These are phyloP conservation scores for Chiloscyllium punctatum DNA, from an alignment of 2,797 vertebrate species.

Conservation along the genomic window DNA sequence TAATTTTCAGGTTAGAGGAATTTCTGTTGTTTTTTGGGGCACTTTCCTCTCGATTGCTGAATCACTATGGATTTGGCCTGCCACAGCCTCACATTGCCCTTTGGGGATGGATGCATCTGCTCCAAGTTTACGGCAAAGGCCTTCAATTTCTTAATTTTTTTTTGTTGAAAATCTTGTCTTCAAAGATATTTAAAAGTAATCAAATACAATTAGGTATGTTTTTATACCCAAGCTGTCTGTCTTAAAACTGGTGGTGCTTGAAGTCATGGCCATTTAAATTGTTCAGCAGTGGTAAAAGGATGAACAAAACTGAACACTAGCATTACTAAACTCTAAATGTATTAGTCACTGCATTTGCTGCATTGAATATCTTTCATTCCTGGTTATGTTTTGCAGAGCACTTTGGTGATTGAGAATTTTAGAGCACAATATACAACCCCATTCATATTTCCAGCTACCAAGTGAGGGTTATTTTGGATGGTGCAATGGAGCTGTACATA, in stretches of 20 bases:
- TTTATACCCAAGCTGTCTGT: background rate
- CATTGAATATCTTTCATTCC: constrained; percentile 7
- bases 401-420: background rate
- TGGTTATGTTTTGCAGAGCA: background rate
- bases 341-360: background rate
- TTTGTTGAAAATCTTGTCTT: background rate
- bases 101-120: background rate
- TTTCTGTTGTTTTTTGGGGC: background rate
- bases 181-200: background rate
- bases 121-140: background rate
- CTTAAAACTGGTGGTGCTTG: too few species aligned
- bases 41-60: background rate
- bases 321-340: background rate
- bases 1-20: background rate
- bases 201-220: background rate
- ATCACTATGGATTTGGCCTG: background rate
- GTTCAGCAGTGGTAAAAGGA: background rate
- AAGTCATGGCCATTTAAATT: background rate
- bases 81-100: background rate
- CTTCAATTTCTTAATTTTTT: background rate
- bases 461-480: background rate
- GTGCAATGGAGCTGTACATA: background rate
- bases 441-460: background rate
- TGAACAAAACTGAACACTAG: background rate
- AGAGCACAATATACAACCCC: background rate